Conservation (phyloP, 2,113 vertebrate genomes). For the Engraulis encrasicolus region DNA sequence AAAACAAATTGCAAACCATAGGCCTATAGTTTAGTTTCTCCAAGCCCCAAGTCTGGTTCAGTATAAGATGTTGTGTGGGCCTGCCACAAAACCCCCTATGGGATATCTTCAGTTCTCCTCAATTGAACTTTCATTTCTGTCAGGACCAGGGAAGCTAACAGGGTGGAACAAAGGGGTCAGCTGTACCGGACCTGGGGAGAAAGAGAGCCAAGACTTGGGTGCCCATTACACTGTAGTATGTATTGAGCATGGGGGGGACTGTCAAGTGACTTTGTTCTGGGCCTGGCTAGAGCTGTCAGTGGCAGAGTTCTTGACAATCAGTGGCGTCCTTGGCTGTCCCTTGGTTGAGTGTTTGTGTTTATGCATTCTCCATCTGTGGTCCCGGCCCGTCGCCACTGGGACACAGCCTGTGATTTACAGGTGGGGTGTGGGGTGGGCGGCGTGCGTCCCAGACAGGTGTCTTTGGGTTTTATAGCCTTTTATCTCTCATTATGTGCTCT, state of each 20-base stretch:
- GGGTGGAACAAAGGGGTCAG: too few relatives aligned
- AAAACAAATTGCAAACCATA: not conserved
- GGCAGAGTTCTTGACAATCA: too few relatives aligned
- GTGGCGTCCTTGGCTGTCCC: constrained; percentile 29
- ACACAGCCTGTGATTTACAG: constrained; percentile 69
- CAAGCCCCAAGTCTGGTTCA: not conserved
- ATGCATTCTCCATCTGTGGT: constrained; percentile 55
- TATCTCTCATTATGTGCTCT: not conserved
- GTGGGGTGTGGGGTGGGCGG: constrained; percentile 60
- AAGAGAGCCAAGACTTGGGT: too few relatives aligned
- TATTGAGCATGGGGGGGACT: too few relatives aligned
- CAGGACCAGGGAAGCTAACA: too few relatives aligned
- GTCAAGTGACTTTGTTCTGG: too few relatives aligned
- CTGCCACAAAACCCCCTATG: not conserved
- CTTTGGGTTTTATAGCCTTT: constrained; percentile 56
- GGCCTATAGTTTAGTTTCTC: not conserved
- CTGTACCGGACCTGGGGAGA: too few relatives aligned
- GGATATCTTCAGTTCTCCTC: not conserved
- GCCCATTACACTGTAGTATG: too few relatives aligned
- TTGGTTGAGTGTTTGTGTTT: constrained; percentile 59
- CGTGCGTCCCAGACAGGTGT: constrained; percentile 52
- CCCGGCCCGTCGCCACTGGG: constrained; percentile 45
- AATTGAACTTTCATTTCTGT: not conserved
- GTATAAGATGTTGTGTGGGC: not conserved
- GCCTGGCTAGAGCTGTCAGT: too few relatives aligned